Evolutionary conservation across 37 sponge, comb jelly and placozoan species (phyloP), one percentile per base, ranked within the genome.

Genomic region (Halichondria panicea): DNA sequence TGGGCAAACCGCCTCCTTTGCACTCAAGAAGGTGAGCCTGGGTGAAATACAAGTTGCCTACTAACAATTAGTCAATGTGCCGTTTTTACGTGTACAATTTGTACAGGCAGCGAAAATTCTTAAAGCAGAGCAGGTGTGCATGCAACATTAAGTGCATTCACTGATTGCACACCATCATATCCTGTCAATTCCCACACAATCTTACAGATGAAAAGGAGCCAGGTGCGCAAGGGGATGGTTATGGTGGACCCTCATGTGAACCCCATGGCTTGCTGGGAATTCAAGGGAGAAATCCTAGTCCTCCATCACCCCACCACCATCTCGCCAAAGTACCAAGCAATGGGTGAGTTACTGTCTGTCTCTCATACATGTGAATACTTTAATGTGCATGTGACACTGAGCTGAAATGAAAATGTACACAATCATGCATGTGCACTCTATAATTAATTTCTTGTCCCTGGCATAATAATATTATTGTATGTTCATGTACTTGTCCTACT

Each of bases 241-340:
- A 75, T 98, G 82, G 83, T 97, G 59, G 81, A 85, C 18, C 70
- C 87, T 24, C 65, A 61, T 27, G 31, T 87, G 66, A 74, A 91
- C 37, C 97, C 91, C 2, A 67, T 43, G 38, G 90, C 86, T 1
- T 89, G 94, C 78, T 92, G 98, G 95, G 98, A 97, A 80, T 97
- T 97, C 78, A 93, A 94, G 66, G 93, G 91, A 22, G 98, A 97
- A 44, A 97, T 97, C 33, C 64, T 94, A n/a, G 92, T 97, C 43
- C 82, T 97, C 8, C 98, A 97, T 79, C 98, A 97, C 50, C 98
- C 98, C 25, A 97, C 98, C 44, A 97, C 98, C 54, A 97, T 97
- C 61, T 89, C 82, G 34, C 62, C 82, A 55, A 92, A 92, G 70
- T 97, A 97, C 82, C 98, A 97, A 66, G 98, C 98, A 43, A 91